These are phyloP conservation scores for Gavia stellata DNA, from an alignment of 2,113 vertebrate species.

Conservation along the genomic window DNA sequence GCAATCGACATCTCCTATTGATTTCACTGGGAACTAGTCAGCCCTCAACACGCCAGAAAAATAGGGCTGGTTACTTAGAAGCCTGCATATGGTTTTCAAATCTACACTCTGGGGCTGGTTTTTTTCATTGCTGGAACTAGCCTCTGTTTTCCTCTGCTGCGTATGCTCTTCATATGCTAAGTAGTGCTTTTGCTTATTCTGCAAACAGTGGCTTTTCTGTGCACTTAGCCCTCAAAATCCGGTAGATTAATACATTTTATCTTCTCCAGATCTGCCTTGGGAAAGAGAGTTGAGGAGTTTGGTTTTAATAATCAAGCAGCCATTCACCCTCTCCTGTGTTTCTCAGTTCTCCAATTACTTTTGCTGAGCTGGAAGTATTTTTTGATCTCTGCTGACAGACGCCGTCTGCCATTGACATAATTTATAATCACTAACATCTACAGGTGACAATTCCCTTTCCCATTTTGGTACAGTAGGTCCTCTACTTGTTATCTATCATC, in stretches of 20 bases:
- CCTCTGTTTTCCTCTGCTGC: not conserved
- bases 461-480: not conserved
- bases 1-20: not conserved
- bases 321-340: not conserved
- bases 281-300: not conserved
- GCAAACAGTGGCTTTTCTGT: not conserved
- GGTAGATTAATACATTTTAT: not conserved
- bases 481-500: not conserved
- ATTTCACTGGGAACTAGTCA: not conserved
- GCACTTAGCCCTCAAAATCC: not conserved
- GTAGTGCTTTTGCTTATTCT: not conserved
- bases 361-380: not conserved
- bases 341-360: not conserved
- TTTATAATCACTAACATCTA: not conserved
- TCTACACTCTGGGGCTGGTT: not conserved
- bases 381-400: not conserved
- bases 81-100: not conserved
- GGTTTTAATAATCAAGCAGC: not conserved
- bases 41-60: not conserved
- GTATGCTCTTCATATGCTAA: not conserved
- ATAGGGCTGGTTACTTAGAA: constrained; percentile 6
- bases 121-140: not conserved
- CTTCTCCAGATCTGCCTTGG: not conserved
- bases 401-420: not conserved
- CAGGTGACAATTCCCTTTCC: not conserved